These are phyloP conservation scores for Aethina tumida DNA, from an alignment of 1,140 invertebrate species.

Conservation along the genomic window DNA sequence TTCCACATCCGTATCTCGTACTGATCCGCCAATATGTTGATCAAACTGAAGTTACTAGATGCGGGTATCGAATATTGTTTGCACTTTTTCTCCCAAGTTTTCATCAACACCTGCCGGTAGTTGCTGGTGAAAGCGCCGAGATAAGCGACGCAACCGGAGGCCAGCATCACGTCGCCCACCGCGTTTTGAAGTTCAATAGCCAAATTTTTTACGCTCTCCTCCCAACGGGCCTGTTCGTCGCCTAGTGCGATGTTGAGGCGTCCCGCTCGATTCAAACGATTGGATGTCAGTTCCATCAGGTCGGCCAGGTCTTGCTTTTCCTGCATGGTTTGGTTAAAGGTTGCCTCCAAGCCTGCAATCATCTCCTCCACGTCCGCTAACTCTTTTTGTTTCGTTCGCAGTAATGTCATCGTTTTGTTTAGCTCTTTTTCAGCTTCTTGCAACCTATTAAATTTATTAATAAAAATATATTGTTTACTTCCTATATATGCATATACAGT, in stretches of 20 bases:
- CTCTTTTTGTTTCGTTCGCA: conserved; percentile 71
- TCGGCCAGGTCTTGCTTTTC: conserved; percentile 60
- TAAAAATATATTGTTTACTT: neutral
- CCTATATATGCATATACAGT: neutral
- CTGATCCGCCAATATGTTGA: conserved; percentile 67
- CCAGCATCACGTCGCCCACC: conserved; percentile 72
- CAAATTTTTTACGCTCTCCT: conserved; percentile 49
- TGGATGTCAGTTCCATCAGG: conserved; percentile 65
- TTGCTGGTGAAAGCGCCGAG: conserved; percentile 73
- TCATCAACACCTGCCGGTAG: conserved; percentile 59
- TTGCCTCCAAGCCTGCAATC: conserved; percentile 40
- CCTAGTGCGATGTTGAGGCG: conserved; percentile 73
- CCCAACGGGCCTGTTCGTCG: conserved; percentile 77
- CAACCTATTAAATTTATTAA: conserved; percentile 41
- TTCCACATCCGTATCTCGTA: conserved; percentile 81
- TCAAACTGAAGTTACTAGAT: conserved; percentile 45
- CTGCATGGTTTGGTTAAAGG: conserved; percentile 35
- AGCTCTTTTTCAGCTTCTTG: conserved; percentile 63
- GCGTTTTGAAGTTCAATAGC: conserved; percentile 51
- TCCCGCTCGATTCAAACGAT: conserved; percentile 66
- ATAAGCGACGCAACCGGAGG: conserved; percentile 78
- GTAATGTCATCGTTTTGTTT: conserved; percentile 59
- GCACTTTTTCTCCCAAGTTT: conserved; percentile 57
- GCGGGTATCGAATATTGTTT: conserved; percentile 55
- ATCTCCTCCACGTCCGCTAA: conserved; percentile 59